Base-by-base conservation (phyloP, 1,140 invertebrate species). In the Drosophila ohnishii region DNA sequence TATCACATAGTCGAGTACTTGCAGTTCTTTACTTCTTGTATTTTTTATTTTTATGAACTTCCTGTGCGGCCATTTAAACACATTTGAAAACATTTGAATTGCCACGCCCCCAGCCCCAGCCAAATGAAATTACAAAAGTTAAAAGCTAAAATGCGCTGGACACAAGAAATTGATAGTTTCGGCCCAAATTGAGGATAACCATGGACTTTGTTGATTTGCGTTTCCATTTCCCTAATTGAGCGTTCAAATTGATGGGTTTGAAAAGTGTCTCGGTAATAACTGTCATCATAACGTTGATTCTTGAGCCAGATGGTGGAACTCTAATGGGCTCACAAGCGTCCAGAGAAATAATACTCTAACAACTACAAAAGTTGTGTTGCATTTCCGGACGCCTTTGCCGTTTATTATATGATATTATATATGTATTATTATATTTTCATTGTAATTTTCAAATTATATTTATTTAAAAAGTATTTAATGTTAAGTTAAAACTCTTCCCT, bases 81-180 rank as follows among this genome's bases (percentile, higher is more conserved):
- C 32, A 70, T 60, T 63, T 63, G 55, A 63, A 60, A 62, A 40
- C 60, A 62, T 62, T 62, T 58, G 35, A 63, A 22, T n/a, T 42
- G 60, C 28, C 34, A 65, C 39, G 63, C 60, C 63, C 42, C 16
- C 50, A 1, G 25, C 11, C 30, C 66, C 25, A 19, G 28, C 0
- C 62, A 66, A 69, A 65, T 65, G 47, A 55, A 69, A 69, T 69
- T 69, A 69, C 65, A 55, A 10, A 69, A 69, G 47, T 66, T 69
- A 35, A 47, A 13, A 34, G 25, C 34, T 19, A 42, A 34, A 67
- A 35, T 11, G 32, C 37, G 30, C 28, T 39, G 28, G 37, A 6
- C 45, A 44, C 37, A 37, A 66, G 47, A 65, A 69, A 69, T 66
- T 69, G 65, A 69, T 69, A 69, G 65, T 69, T 69, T 69, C 30